Evolutionary conservation across 2,888 invertebrate genomes (phyloP).

Genomic region (Litoditis marina): DNA sequence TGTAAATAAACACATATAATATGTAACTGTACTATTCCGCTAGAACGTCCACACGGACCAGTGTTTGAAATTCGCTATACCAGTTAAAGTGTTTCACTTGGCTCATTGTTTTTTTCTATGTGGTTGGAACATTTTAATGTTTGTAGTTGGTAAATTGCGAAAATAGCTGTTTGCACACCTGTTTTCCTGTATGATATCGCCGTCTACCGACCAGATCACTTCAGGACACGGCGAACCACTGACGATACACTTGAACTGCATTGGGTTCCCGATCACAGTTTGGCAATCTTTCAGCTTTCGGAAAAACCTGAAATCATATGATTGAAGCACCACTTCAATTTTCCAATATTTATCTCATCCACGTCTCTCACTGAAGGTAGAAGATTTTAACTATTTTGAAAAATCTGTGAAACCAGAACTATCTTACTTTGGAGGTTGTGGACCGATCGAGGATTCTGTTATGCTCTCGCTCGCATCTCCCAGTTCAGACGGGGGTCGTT

Average conservation of each 20-base stretch:
- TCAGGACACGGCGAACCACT: slow-evolving; percentile 62
- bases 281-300: slow-evolving; percentile 29
- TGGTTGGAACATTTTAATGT: no score
- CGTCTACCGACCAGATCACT: slow-evolving; percentile 61
- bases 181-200: slow-evolving; percentile 49
- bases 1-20: no score
- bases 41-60: no score
- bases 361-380: no score
- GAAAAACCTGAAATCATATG: slow-evolving; percentile 21
- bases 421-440: slow-evolving; percentile 34
- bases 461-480: slow-evolving; percentile 30
- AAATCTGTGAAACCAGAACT: neutral
- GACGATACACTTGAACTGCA: slow-evolving; percentile 59
- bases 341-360: no score
- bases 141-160: no score
- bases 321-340: no score
- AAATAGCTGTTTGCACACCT: slow-evolving; percentile 34
- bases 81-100: no score
- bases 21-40: no score
- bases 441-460: slow-evolving; percentile 32
- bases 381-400: no score
- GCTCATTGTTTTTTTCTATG: no score
- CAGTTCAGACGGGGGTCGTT: slow-evolving; percentile 8
- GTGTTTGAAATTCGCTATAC: no score
- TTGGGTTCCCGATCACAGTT: slow-evolving; percentile 37